Evolutionary conservation across 1,140 invertebrate genomes (phyloP), one percentile per base, ranked within the genome.

Genomic region (Ooceraea biroi): DNA sequence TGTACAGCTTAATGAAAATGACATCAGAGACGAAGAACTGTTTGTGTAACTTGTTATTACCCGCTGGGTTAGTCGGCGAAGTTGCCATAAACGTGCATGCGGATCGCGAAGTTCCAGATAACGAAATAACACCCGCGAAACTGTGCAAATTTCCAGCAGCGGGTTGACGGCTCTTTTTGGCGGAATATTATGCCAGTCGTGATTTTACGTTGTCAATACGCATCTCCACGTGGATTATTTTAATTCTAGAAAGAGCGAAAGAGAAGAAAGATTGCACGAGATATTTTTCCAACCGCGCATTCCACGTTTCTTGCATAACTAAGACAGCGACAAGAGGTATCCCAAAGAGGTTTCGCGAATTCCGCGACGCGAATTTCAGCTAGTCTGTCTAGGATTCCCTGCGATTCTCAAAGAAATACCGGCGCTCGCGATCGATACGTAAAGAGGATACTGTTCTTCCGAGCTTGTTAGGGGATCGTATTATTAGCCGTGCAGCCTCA

Each of bases 381-480:
- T 65, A 7, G 25, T 52, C 55, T 25, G 57, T 10, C 82, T 65
- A 27, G 30, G 46, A 65, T 61, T 12, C 27, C 82, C 58, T 22
- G 73, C 57, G 22, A 74, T 71, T 82, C 69, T 52, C 22, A 61
- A 58, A 55, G 55, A n/a, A 82, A 36, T 30, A 57, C 50, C 46
- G 63, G 46, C 63, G 50, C 25, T 55, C 50, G 73, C 58, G 63
- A n/a, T 57, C 78, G 69, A 68, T 30, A 12, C 65, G 41, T 80
- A 86, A 86, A 61, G n/a, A 82, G 30, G 36, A 66, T 57, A 74
- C 65, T 46, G 30, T 57, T 14, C 19, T 55, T 3, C 48, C 71
- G n/a, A 68, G 25, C 46, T 86, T 83, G 63, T 87, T 77, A 74
- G 57, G 25, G 12, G 22, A 46, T 72, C 46, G 22, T 69, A 82